phyloP scores from a whole-genome alignment of 2,888 invertebrate genomes.

The Embidobia sp. region DNA sequence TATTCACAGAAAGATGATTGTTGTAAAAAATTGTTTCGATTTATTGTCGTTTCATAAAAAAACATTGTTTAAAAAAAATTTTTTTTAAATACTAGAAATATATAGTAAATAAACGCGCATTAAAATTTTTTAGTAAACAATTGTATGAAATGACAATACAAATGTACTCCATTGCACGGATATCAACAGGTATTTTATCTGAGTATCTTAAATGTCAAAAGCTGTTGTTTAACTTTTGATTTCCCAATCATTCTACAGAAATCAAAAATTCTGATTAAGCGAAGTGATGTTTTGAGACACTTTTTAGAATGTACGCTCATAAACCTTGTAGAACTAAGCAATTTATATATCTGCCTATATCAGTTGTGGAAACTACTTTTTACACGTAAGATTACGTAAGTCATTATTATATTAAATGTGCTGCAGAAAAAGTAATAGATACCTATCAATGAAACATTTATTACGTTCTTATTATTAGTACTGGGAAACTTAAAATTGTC shows the following conservation, averaged over 20 bases:
- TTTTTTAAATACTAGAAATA: no score
- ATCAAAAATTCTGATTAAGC: conserved; percentile 1
- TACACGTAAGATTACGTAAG: conserved; percentile 26
- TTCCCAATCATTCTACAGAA: not conserved
- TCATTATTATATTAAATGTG: conserved; percentile 30
- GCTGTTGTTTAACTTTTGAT: no score
- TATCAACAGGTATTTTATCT: no score
- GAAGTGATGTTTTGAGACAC: conserved; percentile 1
- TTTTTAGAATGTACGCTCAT: conserved; percentile 10
- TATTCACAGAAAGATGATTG: no score
- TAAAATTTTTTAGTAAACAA: no score
- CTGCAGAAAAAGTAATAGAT: conserved; percentile 31
- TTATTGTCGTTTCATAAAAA: no score
- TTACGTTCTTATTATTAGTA: conserved; percentile 13
- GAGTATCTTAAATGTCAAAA: no score
- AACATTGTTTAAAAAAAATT: no score
- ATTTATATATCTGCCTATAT: conserved; percentile 12
- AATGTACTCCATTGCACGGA: no score
- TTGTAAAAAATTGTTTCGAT: no score
- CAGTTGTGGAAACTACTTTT: conserved; percentile 16
- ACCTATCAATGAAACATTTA: conserved; percentile 24
- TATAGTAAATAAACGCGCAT: no score
- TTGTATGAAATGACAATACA: no score
- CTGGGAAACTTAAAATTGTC: conserved; percentile 10
- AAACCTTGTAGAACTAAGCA: not conserved